A percentile compares a stretch with the other conserved stretches of the same genome.
Conservation (phyloP, 2,888 invertebrate species). For the Ametastegia equiseti region DNA sequence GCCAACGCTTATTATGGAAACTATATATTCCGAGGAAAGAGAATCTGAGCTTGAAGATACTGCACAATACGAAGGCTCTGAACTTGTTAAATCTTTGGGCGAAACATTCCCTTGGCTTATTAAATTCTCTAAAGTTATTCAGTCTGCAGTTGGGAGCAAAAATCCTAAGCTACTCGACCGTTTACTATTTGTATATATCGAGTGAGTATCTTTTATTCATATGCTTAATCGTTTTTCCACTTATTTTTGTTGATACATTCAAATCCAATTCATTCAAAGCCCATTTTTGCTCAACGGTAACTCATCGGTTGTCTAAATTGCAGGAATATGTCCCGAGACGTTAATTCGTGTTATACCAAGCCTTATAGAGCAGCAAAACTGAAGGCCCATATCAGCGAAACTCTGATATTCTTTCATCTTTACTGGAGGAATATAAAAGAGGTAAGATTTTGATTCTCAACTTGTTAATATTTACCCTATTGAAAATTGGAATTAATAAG, state of each 20-base stretch:
- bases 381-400: constrained; percentile 69
- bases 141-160: constrained; percentile 60
- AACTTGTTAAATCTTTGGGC: constrained; percentile 51
- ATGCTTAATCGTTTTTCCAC: too few relatives aligned
- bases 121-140: constrained; percentile 61
- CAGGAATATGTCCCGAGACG: constrained; percentile 69
- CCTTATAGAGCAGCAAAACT: constrained; percentile 66
- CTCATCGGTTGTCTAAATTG: neutral
- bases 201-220: constrained; percentile 58
- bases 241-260: too few relatives aligned
- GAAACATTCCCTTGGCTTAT: constrained; percentile 62
- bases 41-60: neutral
- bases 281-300: neutral
- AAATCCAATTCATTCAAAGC: neutral
- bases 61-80: neutral
- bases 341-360: constrained; percentile 63
- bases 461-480: constrained; percentile 15
- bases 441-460: constrained; percentile 65
- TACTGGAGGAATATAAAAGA: constrained; percentile 72
- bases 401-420: constrained; percentile 72
- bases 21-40: neutral
- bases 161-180: constrained; percentile 60
- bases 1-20: constrained; percentile 6
- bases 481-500: neutral
- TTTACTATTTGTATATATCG: constrained; percentile 62